These are phyloP conservation scores for Chloroceryle amazona DNA, from an alignment of 2,797 vertebrate species.

Conservation along the genomic window DNA sequence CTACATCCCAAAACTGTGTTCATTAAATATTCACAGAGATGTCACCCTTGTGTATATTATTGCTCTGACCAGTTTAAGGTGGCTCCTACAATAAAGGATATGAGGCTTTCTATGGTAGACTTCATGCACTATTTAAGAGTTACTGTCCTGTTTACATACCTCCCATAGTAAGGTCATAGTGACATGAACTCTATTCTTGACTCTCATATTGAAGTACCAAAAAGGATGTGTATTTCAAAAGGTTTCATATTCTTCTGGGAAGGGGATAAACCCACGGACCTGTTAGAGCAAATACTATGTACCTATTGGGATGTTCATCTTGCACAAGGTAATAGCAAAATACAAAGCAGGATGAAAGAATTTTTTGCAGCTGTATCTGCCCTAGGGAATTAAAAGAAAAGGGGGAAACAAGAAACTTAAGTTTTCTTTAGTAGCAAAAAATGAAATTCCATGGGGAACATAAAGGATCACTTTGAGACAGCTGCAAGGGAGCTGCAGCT, in stretches of 20 bases:
- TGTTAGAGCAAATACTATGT: conserved; percentile 3
- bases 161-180: neutral
- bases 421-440: neutral
- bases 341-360: neutral
- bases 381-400: conserved; percentile 1
- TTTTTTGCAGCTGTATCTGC: neutral
- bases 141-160: neutral
- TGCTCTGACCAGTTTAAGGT: neutral
- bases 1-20: too few species aligned
- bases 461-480: neutral
- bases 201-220: neutral
- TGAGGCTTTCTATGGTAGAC: neutral
- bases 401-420: neutral
- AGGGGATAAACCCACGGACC: neutral
- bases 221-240: conserved; percentile 18
- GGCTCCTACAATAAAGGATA: neutral
- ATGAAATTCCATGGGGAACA: neutral
- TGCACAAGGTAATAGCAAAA: conserved; percentile 7
- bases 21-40: neutral
- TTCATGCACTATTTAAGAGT: neutral
- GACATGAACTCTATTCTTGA: neutral
- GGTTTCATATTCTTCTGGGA: conserved; percentile 18
- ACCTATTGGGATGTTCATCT: neutral
- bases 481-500: neutral
- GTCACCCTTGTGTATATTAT: neutral